A percentile compares a stretch with the other conserved stretches of the same genome.
phyloP scores from a whole-genome alignment of 1,140 invertebrate genomes.

The Drosophila erecta region DNA sequence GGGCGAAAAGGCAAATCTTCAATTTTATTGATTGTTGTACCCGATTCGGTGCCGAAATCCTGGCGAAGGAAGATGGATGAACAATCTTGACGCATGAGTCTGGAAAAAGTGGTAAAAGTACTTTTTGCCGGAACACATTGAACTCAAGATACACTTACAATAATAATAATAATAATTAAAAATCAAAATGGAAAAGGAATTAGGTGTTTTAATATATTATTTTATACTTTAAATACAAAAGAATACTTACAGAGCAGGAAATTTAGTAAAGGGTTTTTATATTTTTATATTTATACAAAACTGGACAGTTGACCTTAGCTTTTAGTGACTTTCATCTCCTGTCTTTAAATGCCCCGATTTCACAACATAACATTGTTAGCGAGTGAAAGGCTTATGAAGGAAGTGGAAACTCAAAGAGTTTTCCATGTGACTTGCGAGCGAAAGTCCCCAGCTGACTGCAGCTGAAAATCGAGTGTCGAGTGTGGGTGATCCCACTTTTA shows the following conservation, averaged over 20 bases:
- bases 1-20: constrained; percentile 73
- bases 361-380: background rate
- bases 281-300: too few relatives aligned
- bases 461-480: constrained; percentile 14
- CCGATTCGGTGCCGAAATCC: constrained; percentile 56
- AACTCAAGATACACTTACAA: constrained; percentile 24
- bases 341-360: background rate
- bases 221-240: too few relatives aligned
- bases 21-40: constrained; percentile 78
- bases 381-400: constrained; percentile 39
- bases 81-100: constrained; percentile 67
- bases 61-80: constrained; percentile 77
- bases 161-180: too few relatives aligned
- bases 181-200: too few relatives aligned
- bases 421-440: constrained; percentile 67
- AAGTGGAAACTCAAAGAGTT: constrained; percentile 61
- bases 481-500: constrained; percentile 24
- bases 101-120: constrained; percentile 14
- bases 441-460: constrained; percentile 34
- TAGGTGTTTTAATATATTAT: too few relatives aligned
- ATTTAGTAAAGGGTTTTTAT: too few relatives aligned
- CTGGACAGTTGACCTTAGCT: background rate
- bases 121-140: background rate
- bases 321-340: background rate
- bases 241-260: too few relatives aligned